phyloP scores from a whole-genome alignment of 2,797 vertebrate species.

The Dendrocincla tyrannina region DNA sequence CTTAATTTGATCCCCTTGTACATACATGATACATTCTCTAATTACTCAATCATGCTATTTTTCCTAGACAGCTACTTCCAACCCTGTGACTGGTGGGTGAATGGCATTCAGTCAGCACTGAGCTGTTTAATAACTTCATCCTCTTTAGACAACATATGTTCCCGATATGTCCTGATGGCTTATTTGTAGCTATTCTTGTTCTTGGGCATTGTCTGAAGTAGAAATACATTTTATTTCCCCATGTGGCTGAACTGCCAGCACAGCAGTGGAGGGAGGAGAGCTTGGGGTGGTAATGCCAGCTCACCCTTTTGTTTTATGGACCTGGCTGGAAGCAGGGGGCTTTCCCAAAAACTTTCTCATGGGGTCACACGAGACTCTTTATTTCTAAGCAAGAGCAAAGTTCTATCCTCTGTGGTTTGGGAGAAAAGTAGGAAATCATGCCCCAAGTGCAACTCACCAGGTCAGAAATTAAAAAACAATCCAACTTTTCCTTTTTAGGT shows the following conservation, averaged over 20 bases:
- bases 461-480: conserved; percentile 32
- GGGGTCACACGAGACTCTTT: not conserved
- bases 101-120: not conserved
- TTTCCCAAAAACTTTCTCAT: not conserved
- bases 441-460: not conserved
- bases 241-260: rapidly evolving
- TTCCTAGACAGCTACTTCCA: not conserved
- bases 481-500: not conserved
- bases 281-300: not conserved
- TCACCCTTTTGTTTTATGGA: not conserved
- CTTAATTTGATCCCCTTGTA: not conserved
- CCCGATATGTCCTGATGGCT: not conserved
- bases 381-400: not conserved
- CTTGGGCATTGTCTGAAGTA: not conserved
- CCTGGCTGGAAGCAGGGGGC: rapidly evolving
- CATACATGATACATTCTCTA: not conserved
- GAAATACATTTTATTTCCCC: not conserved
- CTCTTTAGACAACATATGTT: not conserved
- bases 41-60: not conserved
- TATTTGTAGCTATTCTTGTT: not conserved
- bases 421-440: not conserved
- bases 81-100: not conserved
- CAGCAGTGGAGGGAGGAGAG: not conserved
- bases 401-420: not conserved
- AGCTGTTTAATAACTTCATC: not conserved